phyloP scores from a whole-genome alignment of 2,113 vertebrate species.

The Eretmochelys imbricata region DNA sequence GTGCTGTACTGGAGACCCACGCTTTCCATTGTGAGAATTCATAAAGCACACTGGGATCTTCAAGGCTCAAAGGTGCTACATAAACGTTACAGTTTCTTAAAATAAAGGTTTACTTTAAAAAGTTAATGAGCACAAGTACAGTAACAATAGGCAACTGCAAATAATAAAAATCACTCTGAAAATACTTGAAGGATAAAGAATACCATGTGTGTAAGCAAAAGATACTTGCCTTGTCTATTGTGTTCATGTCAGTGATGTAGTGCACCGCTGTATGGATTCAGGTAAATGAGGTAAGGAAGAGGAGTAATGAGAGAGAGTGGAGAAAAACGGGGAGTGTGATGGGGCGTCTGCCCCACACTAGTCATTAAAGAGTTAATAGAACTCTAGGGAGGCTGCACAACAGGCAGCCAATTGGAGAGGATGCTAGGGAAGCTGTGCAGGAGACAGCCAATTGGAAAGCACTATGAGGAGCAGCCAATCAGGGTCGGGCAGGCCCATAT shows the following conservation, averaged over 20 bases:
- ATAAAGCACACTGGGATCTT: neutral
- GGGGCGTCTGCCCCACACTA: no score
- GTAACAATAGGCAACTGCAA: neutral
- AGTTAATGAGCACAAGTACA: neutral
- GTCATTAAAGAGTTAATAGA: no score
- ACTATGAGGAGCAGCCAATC: no score
- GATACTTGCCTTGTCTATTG: neutral
- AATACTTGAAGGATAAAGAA: neutral
- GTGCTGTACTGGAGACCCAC: fast-evolving
- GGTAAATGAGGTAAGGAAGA: neutral
- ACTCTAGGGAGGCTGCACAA: no score
- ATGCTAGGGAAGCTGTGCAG: no score
- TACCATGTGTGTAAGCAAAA: neutral
- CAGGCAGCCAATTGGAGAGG: no score
- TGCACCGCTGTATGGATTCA: neutral
- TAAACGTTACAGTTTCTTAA: neutral
- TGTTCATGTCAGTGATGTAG: fast-evolving
- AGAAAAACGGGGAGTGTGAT: neutral
- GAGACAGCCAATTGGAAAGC: no score
- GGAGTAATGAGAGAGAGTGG: fast-evolving
- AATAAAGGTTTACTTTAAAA: neutral
- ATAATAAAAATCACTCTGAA: neutral
- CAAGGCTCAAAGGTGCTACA: fast-evolving
- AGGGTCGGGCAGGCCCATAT: no score
- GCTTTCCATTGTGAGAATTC: neutral